Base-by-base conservation (phyloP, 2,113 vertebrate species). In the Tamias sibiricus region DNA sequence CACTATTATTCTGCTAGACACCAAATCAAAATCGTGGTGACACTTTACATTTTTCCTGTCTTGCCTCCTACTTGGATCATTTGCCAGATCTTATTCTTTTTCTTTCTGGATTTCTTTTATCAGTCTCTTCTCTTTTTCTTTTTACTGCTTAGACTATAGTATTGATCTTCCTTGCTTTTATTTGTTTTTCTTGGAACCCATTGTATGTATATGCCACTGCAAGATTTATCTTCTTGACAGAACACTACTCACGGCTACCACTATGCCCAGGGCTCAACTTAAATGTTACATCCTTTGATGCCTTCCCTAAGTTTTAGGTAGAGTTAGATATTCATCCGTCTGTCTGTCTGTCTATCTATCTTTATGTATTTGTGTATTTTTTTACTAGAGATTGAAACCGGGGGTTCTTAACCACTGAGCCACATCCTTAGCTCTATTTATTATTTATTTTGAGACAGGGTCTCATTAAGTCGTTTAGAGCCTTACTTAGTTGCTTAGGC, bases 11-110 rank as follows among this genome's bases (percentile, higher is more conserved):
- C 40, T 97, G 64, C 64, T 76, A 72, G 52, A 79, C 90, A 96
- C 69, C 83, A 68, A 81, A 79, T 92, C 79, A 91, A 64, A 95
- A 49, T 76, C 54, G 59, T 19, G 22, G 74, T 94, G 91, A 81
- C 52, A 52, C 26, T 82, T 86, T 81, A 47, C 42, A 77, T 86
- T 95, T 47, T 90, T 80, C 8, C 8, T 86, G n/a, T 92, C 82
- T 87, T 79, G 17, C 93, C 52, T 95, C 84, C 94, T 52, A 72
- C 68, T 82, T 91, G 47, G 69, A 68, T 77, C 35, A 28, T 90
- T 90, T 90, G 69, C 85, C 47, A 90, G 68, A 59, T 94, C n/a
- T 86, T 94, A 40, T 24, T 94, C 44, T 80, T 96, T 93, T 93
- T 90, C 54, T 69, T 81, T 69, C 40, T 75, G 2, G n/a, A 42